Percentiles rank a stretch among this genome's conserved stretches.
These are phyloP conservation scores for Spea hammondii DNA, from an alignment of 2,797 vertebrate genomes.

Conservation along the genomic window DNA sequence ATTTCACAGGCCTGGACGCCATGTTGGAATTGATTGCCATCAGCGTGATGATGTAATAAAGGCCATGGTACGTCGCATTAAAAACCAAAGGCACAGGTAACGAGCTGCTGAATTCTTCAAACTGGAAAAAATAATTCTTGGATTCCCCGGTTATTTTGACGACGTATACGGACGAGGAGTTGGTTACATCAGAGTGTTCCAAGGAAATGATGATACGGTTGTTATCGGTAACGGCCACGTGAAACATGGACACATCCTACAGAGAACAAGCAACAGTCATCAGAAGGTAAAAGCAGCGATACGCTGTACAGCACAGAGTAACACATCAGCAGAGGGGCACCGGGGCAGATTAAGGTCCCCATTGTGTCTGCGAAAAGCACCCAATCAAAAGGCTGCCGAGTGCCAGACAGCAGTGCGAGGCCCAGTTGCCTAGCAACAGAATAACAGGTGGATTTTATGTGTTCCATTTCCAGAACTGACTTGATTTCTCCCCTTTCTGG, in stretches of 20 bases:
- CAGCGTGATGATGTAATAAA: constrained; percentile 85
- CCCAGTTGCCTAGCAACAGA: no score
- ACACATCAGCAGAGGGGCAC: no score
- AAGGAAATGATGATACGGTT: constrained; percentile 74
- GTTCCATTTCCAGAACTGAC: no score
- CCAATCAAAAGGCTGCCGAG: no score
- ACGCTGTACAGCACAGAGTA: no score
- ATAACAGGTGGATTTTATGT: no score
- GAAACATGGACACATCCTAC: constrained; percentile 74
- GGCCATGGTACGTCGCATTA: constrained; percentile 83
- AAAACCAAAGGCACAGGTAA: constrained; percentile 74
- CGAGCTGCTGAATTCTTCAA: constrained; percentile 73
- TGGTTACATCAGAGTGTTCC: constrained; percentile 77
- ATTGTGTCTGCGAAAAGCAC: no score
- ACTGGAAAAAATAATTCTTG: constrained; percentile 79
- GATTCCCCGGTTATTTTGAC: constrained; percentile 87
- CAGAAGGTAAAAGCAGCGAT: no score
- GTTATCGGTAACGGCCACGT: constrained; percentile 73
- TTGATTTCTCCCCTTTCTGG: no score
- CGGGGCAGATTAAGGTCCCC: no score
- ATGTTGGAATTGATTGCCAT: constrained; percentile 72
- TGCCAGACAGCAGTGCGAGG: no score
- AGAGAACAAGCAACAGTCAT: background rate
- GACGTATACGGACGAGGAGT: constrained; percentile 75
- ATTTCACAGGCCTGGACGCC: constrained; percentile 76